These are phyloP conservation scores for Diarsia dahlii DNA, from an alignment of 2,888 invertebrate genomes.

Conservation along the genomic window DNA sequence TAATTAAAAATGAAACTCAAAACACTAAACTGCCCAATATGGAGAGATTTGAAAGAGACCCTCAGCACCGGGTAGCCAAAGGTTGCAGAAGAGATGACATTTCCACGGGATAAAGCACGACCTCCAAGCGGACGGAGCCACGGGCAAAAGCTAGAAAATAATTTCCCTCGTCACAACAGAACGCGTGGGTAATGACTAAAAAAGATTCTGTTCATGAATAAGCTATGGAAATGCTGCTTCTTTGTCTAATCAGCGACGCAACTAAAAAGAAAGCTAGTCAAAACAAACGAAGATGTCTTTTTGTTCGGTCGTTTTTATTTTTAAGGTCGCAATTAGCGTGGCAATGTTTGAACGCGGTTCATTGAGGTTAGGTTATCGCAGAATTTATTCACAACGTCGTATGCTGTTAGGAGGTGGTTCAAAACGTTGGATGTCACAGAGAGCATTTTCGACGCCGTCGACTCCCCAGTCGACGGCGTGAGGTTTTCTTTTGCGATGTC, in stretches of 20 bases:
- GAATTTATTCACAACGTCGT: conserved; percentile 4
- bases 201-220: conserved; percentile 56
- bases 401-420: not conserved
- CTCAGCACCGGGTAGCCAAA: no score
- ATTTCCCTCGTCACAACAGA: conserved; percentile 17
- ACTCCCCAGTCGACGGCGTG: not conserved
- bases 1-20: no score
- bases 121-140: not conserved
- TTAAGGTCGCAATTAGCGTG: conserved; percentile 50
- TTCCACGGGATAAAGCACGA: not conserved
- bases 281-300: conserved; percentile 37
- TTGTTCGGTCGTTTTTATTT: conserved; percentile 17
- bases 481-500: conserved; percentile 3
- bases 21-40: no score
- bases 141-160: not conserved
- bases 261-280: conserved; percentile 34
- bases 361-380: not conserved
- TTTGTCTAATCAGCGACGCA: conserved; percentile 63
- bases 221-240: conserved; percentile 55
- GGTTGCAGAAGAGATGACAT: no score
- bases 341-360: conserved; percentile 2
- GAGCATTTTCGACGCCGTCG: no score
- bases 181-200: conserved; percentile 28
- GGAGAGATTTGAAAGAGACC: no score
- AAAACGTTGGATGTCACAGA: not conserved